These are phyloP conservation scores for Crotalus viridis DNA, from an alignment of 2,113 vertebrate species.

Conservation along the genomic window DNA sequence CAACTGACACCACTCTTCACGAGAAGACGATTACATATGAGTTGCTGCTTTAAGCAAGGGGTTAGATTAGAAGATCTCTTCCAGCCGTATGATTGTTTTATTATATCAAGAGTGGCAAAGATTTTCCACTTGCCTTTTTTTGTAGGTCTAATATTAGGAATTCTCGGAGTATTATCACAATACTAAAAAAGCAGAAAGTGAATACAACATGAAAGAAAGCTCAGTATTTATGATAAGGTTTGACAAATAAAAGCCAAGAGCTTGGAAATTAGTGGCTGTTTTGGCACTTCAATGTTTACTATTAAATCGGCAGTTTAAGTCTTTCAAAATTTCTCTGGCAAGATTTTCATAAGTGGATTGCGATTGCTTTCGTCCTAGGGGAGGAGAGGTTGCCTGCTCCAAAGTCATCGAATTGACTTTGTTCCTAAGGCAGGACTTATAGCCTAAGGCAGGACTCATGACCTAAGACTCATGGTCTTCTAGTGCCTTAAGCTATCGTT, in stretches of 20 bases:
- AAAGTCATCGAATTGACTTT: background rate
- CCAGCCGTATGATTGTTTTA: background rate
- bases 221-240: background rate
- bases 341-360: background rate
- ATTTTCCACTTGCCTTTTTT: background rate
- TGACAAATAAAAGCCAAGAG: background rate
- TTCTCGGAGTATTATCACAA: background rate
- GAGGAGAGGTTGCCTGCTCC: background rate
- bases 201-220: background rate
- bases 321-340: background rate
- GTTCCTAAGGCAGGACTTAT: background rate
- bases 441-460: background rate
- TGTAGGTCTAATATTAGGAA: background rate
- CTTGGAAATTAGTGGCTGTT: background rate
- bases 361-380: background rate
- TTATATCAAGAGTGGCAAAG: background rate
- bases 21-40: background rate
- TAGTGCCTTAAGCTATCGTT: background rate
- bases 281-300: background rate
- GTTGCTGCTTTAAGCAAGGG: background rate
- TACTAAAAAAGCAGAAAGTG: background rate
- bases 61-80: background rate
- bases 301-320: background rate
- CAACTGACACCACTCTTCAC: background rate
- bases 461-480: background rate